Evolutionary conservation across 2,113 vertebrate genomes (phyloP), one percentile per base, ranked within the genome.

Genomic region (Gnathonemus longibarbis): DNA sequence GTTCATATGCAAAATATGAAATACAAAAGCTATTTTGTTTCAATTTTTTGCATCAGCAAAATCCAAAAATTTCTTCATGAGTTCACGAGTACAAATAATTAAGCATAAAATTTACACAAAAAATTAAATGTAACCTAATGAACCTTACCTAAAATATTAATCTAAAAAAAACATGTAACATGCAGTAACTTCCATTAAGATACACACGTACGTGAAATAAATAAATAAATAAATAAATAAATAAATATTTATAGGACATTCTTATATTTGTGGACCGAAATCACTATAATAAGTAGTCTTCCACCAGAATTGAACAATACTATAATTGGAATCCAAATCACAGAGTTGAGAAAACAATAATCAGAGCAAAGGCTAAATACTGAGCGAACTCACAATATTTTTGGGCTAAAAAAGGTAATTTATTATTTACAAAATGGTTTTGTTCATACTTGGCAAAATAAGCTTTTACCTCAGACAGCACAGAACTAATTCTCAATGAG

Each of bases 321-420:
- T n/a, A 62, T 2, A 62, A 62, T n/a, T 62, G 56, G 56, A 62
- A 62, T 62, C 56, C 24, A 58, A 58, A 24, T 24, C 53, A 58
- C 19, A 58, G 53, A 93, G 92, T 58, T 90, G 92, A 94, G 94
- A 94, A 58, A 58, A 1, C 21, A 24, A 58, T 19, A 58, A 58
- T 58, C 21, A 58, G 53, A 56, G 56, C 21, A 58, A 2, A 58
- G 1, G 56, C 56, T 19, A 7, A 62, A 9, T 62, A 52, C 91
- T 93, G 87, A 84, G 91, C 92, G 91, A 90, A 91, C 19, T 24
- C 53, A 58, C 8, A 9, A n/a, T 62, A 3, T 95, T 95, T 93
- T 94, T 95, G 94, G 95, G 95, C 95, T n/a, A n/a, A n/a, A n/a
- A n/a, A 95, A 95, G 95, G 94, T 94, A 93, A 92, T 95, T 96